A percentile compares a stretch with the other conserved stretches of the same genome.
Conservation (phyloP, 1,140 invertebrate species). For the Luehdorfia chinensis region DNA sequence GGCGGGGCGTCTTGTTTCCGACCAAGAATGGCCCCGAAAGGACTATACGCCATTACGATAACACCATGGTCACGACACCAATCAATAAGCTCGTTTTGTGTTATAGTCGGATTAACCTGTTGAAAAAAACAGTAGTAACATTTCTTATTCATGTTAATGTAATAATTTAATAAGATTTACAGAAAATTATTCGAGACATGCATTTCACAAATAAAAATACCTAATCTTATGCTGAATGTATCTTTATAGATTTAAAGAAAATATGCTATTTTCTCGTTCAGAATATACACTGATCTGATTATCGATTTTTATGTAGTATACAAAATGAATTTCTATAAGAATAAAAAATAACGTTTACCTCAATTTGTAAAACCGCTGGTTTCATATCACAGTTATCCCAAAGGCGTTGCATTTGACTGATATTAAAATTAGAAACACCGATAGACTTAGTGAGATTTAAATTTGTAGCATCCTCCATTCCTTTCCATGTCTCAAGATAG, state of each 20-base stretch:
- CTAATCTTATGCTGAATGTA: too few relatives aligned
- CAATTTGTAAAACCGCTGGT: constrained; percentile 62
- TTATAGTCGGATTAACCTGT: constrained; percentile 59
- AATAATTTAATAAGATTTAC: constrained; percentile 37
- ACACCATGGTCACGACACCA: constrained; percentile 48
- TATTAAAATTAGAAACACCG: constrained; percentile 91
- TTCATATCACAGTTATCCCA: constrained; percentile 68
- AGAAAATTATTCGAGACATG: background rate
- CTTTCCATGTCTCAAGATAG: constrained; percentile 75
- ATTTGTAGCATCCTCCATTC: constrained; percentile 79
- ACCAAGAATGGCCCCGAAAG: constrained; percentile 51
- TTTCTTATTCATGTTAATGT: constrained; percentile 4
- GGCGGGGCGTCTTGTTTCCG: constrained; percentile 42
- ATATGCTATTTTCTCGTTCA: too few relatives aligned
- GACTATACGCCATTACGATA: constrained; percentile 55
- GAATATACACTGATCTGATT: too few relatives aligned
- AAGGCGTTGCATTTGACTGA: constrained; percentile 83
- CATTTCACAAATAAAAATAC: too few relatives aligned
- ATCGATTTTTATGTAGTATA: too few relatives aligned
- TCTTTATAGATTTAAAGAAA: too few relatives aligned
- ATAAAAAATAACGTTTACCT: too few relatives aligned
- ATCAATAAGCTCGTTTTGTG: constrained; percentile 41
- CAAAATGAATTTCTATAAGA: too few relatives aligned
- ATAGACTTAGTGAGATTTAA: constrained; percentile 80
- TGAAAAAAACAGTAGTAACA: constrained; percentile 4